phyloP scores from a whole-genome alignment of 1,140 invertebrate genomes.

The Caenorhabditis remanei region DNA sequence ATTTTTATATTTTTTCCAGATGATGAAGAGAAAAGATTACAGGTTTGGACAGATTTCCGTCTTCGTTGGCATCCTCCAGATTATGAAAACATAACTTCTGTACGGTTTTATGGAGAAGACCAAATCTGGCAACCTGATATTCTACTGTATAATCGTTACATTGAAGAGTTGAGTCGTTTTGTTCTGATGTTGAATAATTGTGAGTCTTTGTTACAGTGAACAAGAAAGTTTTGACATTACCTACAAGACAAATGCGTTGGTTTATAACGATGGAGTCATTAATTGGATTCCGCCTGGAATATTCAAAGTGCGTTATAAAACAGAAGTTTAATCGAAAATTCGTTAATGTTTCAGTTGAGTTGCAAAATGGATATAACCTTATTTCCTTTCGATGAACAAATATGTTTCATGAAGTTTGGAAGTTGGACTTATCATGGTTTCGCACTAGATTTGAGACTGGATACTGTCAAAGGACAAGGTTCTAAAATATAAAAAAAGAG shows the following conservation, averaged over 20 bases:
- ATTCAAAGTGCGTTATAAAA: conserved; percentile 62
- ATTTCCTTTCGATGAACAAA: conserved; percentile 98
- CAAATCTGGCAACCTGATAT: conserved; percentile 98
- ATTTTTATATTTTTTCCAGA: background rate
- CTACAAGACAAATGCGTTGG: conserved; percentile 67
- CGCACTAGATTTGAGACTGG: conserved; percentile 86
- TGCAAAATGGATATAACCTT: conserved; percentile 78
- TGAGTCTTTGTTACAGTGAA: conserved; percentile 83
- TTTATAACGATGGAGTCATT: conserved; percentile 66
- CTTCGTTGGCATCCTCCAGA: conserved; percentile 94
- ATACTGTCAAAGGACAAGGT: conserved; percentile 63
- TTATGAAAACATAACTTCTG: conserved; percentile 91
- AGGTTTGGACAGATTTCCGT: conserved; percentile 99
- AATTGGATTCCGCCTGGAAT: conserved; percentile 70
- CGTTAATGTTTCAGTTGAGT: background rate
- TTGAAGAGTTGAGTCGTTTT: conserved; percentile 10
- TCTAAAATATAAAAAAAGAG: background rate
- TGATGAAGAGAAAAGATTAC: conserved; percentile 66
- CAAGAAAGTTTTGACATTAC: conserved; percentile 81
- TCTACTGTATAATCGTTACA: conserved; percentile 97
- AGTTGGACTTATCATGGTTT: conserved; percentile 96
- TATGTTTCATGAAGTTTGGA: conserved; percentile 84
- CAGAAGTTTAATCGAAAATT: background rate
- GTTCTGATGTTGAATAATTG: background rate
- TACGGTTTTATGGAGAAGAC: conserved; percentile 94